Conservation (phyloP, 1,140 invertebrate genomes). For the Stratiolaelaps scimitus region DNA sequence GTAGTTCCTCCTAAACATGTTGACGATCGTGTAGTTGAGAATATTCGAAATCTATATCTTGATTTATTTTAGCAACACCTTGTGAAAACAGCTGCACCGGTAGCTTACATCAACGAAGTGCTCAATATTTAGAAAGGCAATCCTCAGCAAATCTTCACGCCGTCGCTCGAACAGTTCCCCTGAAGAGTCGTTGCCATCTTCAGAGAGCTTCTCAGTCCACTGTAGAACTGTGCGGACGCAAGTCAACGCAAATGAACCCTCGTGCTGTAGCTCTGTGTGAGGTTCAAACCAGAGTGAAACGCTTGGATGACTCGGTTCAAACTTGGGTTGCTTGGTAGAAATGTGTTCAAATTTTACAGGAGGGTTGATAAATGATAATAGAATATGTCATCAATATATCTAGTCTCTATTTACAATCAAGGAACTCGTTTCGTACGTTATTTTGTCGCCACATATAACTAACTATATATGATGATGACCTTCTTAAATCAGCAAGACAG, state of each 20-base stretch:
- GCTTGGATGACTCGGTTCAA: no score
- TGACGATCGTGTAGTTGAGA: no score
- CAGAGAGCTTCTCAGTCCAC: constrained; percentile 5
- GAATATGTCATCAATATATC: background rate
- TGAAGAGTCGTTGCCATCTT: background rate
- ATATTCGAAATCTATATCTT: no score
- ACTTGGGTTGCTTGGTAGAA: no score
- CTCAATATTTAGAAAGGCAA: constrained; percentile 3
- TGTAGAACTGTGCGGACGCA: constrained; percentile 13
- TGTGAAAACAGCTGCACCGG: no score
- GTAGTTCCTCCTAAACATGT: no score
- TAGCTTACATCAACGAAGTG: constrained; percentile 23
- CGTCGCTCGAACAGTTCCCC: background rate
- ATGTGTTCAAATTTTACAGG: background rate
- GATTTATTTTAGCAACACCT: no score
- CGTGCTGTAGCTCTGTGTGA: constrained; percentile 1
- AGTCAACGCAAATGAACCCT: constrained; percentile 1
- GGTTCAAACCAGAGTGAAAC: no score
- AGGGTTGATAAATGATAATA: background rate
- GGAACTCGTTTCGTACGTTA: background rate
- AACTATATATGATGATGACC: no score
- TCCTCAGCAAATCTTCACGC: background rate
- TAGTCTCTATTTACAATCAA: background rate
- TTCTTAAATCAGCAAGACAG: no score
- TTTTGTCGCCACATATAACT: no score